phyloP scores from a whole-genome alignment of 2,113 vertebrate genomes.

The Ictalurus furcatus region DNA sequence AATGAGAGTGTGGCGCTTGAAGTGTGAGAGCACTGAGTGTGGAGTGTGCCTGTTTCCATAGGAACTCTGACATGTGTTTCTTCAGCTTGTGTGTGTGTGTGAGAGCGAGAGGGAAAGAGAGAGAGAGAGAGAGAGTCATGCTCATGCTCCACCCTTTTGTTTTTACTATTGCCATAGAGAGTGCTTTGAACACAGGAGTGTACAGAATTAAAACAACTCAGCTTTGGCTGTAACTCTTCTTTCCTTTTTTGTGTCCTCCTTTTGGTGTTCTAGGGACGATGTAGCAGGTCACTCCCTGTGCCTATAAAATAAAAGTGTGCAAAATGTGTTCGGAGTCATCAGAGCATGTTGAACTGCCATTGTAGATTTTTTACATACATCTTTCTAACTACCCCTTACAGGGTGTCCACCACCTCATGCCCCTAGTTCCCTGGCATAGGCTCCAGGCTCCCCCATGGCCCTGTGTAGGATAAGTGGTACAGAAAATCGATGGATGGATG shows the following conservation, averaged over 20 bases:
- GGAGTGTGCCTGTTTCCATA: slow-evolving; percentile 33
- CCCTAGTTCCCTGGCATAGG: no score
- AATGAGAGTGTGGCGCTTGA: slow-evolving; percentile 25
- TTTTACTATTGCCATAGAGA: slow-evolving; percentile 61
- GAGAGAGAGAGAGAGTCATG: slow-evolving; percentile 39
- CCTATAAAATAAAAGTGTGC: not conserved
- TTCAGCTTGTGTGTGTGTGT: not conserved
- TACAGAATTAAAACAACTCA: slow-evolving; percentile 38
- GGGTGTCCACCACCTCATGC: no score
- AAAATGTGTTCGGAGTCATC: not conserved
- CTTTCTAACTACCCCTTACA: not conserved
- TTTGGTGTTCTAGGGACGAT: not conserved
- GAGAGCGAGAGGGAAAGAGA: slow-evolving; percentile 12
- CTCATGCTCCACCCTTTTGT: slow-evolving; percentile 65
- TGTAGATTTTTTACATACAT: not conserved
- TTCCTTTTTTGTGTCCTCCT: not conserved
- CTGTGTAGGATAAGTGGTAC: no score
- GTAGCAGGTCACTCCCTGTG: not conserved
- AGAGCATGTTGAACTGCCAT: not conserved
- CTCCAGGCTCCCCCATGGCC: no score
- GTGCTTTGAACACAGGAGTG: slow-evolving; percentile 53
- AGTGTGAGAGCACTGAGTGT: slow-evolving; percentile 37
- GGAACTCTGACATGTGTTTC: slow-evolving; percentile 47
- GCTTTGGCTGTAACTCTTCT: not conserved
- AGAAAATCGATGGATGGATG: no score